Base-by-base conservation (phyloP, 2,797 vertebrate species). In the Pristis pectinata region DNA sequence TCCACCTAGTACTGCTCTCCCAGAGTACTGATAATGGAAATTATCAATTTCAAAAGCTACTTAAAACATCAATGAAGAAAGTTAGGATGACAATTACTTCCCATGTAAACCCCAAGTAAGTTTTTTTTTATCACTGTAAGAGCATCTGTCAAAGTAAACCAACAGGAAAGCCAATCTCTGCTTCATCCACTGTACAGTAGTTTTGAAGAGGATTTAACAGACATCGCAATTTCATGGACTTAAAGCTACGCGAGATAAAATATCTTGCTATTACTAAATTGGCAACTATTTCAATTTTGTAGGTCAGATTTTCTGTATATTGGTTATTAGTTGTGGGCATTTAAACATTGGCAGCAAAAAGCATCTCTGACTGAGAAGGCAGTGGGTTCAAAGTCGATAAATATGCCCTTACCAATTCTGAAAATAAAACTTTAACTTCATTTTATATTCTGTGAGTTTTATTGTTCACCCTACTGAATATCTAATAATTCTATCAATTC, bases 81-180 rank as follows among this genome's bases (percentile, higher is more conserved):
- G 89, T 27, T 67, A 30, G 13, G 67, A 93, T 44, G 10, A 34
- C 67, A 74, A 22, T 53, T 19, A 70, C 24, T 72, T 70, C 24
- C 64, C 67, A 49, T 74, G 92, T 72, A 93, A 74, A 93, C 44
- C 74, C 41, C 10, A 4, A 74, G 44, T 24, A 74, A 11, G 92
- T 49, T 74, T 6, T 74, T 34, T 11, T 93, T 74, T 74, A 93
- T 93, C 92, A 93, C 92, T 49, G 37, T 70, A 34, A 93, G 44
- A 70, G 92, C 92, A 93, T 49, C 92, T 93, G 67, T 1, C 92
- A 72, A 74, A 70, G 93, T 72, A 93, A 70, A 74, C 27, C 67
- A 74, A 49, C 61, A 93, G 92, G 41, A 74, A 72, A 74, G 37
- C 11, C 24, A 67, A 70, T 53, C 92, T 72, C 67, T 74, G n/a